These are phyloP conservation scores for Pongo abelii DNA, from an alignment of 2,113 vertebrate species.

Conservation along the genomic window DNA sequence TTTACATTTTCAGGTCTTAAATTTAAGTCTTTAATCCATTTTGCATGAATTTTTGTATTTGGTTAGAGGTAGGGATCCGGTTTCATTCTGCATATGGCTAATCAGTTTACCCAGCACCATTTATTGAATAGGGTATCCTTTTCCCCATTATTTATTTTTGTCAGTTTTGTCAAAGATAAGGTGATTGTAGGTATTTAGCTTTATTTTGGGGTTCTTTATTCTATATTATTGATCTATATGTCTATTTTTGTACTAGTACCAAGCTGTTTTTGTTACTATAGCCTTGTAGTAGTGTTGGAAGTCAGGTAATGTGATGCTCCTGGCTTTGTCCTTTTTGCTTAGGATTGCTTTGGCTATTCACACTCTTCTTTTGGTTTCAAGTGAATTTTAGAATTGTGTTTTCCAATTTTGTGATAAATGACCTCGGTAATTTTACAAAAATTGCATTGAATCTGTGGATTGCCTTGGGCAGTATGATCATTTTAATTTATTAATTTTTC, in stretches of 20 bases:
- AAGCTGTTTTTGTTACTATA: background rate
- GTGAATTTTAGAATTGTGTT: background rate
- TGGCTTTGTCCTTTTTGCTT: background rate
- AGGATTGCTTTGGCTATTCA: background rate
- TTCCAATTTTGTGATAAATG: background rate
- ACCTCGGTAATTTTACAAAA: background rate
- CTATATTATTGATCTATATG: background rate
- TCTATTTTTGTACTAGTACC: background rate
- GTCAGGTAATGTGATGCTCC: background rate
- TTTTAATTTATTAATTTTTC: background rate
- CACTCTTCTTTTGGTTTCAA: background rate
- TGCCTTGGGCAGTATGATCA: background rate
- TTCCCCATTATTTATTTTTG: too few species aligned
- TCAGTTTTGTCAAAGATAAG: too few species aligned
- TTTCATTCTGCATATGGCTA: too few species aligned
- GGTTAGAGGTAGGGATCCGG: too few species aligned
- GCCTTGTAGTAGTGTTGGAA: background rate
- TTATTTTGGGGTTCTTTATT: background rate
- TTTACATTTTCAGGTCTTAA: too few species aligned
- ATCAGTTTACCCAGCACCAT: too few species aligned
- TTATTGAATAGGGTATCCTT: too few species aligned
- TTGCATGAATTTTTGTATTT: too few species aligned
- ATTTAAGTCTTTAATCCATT: too few species aligned
- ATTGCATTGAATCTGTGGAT: background rate
- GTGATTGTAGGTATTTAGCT: too few species aligned